Conservation (phyloP, 2,113 vertebrate species). For the Beaufortia kweichowensis region DNA sequence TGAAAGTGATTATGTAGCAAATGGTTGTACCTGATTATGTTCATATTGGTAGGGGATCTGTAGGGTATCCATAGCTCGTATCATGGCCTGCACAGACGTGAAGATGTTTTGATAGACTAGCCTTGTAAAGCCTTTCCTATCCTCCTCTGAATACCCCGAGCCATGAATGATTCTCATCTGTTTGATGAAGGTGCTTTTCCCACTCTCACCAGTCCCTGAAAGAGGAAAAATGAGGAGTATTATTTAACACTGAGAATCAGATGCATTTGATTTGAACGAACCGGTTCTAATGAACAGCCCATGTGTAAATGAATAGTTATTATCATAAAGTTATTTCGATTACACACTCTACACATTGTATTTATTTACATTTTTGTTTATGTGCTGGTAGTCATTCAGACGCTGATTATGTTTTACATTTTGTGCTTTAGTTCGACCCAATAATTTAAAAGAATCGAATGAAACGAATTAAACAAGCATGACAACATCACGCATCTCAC, state of each 20-base stretch:
- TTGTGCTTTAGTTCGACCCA: neutral
- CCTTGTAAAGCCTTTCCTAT: slow-evolving; percentile 89
- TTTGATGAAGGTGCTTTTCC: slow-evolving; percentile 79
- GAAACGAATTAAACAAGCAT: neutral
- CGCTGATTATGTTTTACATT: too few relatives aligned
- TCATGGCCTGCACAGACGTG: slow-evolving; percentile 95
- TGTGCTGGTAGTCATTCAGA: too few relatives aligned
- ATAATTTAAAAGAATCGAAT: neutral
- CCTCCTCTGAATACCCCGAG: slow-evolving; percentile 94
- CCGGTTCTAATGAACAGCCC: neutral
- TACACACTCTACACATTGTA: too few relatives aligned
- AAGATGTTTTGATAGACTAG: slow-evolving; percentile 97
- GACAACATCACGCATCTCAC: neutral
- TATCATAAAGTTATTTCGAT: too few relatives aligned
- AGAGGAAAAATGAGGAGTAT: slow-evolving; percentile 43
- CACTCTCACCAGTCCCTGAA: slow-evolving; percentile 76
- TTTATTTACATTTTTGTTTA: too few relatives aligned
- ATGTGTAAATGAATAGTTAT: neutral
- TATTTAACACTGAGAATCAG: neutral
- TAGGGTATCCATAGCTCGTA: slow-evolving; percentile 89
- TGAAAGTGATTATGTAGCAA: too few relatives aligned
- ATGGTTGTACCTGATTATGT: slow-evolving; percentile 83
- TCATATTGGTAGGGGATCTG: slow-evolving; percentile 91
- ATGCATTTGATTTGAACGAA: neutral
- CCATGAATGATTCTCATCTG: slow-evolving; percentile 84